Evolutionary conservation across 2,888 invertebrate genomes (phyloP).

Genomic region (Drosophila monieri): DNA sequence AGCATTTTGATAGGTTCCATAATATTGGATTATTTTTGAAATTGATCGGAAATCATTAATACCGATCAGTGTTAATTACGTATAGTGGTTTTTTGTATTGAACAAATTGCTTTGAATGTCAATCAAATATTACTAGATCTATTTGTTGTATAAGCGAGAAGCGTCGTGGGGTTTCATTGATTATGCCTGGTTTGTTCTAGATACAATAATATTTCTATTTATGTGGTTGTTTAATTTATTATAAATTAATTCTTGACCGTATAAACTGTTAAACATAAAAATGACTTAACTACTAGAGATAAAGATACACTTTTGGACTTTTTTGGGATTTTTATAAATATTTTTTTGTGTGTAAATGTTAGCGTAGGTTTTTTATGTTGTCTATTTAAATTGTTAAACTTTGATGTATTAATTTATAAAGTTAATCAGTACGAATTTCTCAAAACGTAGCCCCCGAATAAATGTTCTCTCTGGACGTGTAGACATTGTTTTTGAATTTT

Average conservation of each 20-base stretch:
- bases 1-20: conserved; percentile 20
- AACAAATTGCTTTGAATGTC: conserved; percentile 67
- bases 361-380: conserved; percentile 38
- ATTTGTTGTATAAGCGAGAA: conserved; percentile 59
- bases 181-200: conserved; percentile 55
- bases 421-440: conserved; percentile 73
- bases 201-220: conserved; percentile 15
- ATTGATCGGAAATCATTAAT: conserved; percentile 8
- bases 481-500: no score
- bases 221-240: conserved; percentile 19
- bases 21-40: conserved; percentile 8
- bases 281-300: conserved; percentile 52
- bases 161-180: conserved; percentile 62
- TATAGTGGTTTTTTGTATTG: conserved; percentile 47
- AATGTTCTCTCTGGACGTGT: conserved; percentile 11
- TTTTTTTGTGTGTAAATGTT: conserved; percentile 33
- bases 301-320: conserved; percentile 47
- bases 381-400: conserved; percentile 51
- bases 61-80: conserved; percentile 56
- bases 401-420: conserved; percentile 48
- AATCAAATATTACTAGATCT: conserved; percentile 30
- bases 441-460: conserved; percentile 31
- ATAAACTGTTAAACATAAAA: conserved; percentile 60
- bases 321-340: conserved; percentile 52
- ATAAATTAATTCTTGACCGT: conserved; percentile 63